phyloP scores from a whole-genome alignment of 2,888 invertebrate species.

The Myathropa florea region DNA sequence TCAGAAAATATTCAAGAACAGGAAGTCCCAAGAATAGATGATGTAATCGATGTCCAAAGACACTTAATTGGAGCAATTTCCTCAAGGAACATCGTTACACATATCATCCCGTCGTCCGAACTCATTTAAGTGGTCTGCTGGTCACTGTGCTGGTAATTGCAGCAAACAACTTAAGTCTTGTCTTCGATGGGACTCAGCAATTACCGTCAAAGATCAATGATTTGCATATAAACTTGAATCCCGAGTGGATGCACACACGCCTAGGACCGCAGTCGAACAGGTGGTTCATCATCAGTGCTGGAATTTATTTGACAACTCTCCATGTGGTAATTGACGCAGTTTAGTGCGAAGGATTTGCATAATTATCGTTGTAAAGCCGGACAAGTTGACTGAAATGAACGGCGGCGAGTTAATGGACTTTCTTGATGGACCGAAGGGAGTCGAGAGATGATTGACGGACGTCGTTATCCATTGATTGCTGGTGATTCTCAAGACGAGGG shows the following conservation, averaged over 20 bases:
- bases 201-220: conserved; percentile 55
- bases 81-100: neutral
- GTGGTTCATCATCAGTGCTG: conserved; percentile 37
- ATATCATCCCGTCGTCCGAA: neutral
- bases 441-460: neutral
- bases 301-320: conserved; percentile 64
- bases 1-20: neutral
- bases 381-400: neutral
- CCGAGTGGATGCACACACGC: neutral
- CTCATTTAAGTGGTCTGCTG: neutral
- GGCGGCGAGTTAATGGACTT: neutral
- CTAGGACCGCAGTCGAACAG: conserved; percentile 14
- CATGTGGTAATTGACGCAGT: conserved; percentile 61
- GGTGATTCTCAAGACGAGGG: too few species aligned
- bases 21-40: neutral
- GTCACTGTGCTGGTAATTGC: neutral
- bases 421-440: neutral
- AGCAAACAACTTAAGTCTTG: neutral
- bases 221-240: conserved; percentile 43
- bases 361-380: conserved; percentile 4
- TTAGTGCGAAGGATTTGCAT: conserved; percentile 58
- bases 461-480: neutral
- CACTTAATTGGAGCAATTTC: neutral
- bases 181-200: conserved; percentile 24
- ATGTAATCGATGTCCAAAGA: neutral